Base-by-base conservation (phyloP, 2,113 vertebrate species). In the Leptobrachium ailaonicum region DNA sequence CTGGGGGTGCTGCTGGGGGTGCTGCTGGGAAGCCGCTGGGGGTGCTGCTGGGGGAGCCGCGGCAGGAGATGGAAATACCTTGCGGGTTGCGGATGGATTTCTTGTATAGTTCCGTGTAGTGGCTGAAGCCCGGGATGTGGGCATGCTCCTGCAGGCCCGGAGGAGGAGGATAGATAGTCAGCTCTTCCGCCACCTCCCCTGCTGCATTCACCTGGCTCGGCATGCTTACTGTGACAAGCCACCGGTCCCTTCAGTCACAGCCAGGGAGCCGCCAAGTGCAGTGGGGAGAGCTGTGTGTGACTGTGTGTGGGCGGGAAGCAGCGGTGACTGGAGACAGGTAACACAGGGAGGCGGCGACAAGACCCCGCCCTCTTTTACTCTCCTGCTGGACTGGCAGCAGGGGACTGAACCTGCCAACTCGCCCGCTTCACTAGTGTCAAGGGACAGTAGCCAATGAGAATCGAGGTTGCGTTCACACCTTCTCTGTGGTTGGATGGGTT, bases 21-120 rank as follows among this genome's bases (percentile, higher is more conserved):
- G 20, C 20, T 32, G 20, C 20, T 32, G 20, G 20, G 20, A n/a
- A n/a, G n/a, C n/a, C n/a, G n/a, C n/a, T n/a, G n/a, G n/a, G n/a
- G 20, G 1, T 32, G 20, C 20, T 32, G 20, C 20, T 32, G 20
- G 20, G 20, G 20, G 1, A 1, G 20, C 20, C 20, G 20, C 0
- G 20, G 20, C 20, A 60, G 56, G 56, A 14, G 56, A 60, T 60
- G 56, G 13, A 11, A 58, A 42, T 91, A 95, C 94, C 92, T 87
- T 94, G 92, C 73, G 93, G 94, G 66, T 90, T 87, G 79, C 94
- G 90, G 42, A 89, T 84, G 68, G 93, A 95, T 82, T 89, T 92
- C 80, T 87, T 92, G 86, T 95, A 92, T 42, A 91, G 76, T 11
- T 71, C 82, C 68, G 86, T 85, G 84, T 94, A 95, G 1, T 87